These are phyloP conservation scores for Notarius lentiginosus DNA, from an alignment of 2,113 vertebrate species.

Conservation along the genomic window DNA sequence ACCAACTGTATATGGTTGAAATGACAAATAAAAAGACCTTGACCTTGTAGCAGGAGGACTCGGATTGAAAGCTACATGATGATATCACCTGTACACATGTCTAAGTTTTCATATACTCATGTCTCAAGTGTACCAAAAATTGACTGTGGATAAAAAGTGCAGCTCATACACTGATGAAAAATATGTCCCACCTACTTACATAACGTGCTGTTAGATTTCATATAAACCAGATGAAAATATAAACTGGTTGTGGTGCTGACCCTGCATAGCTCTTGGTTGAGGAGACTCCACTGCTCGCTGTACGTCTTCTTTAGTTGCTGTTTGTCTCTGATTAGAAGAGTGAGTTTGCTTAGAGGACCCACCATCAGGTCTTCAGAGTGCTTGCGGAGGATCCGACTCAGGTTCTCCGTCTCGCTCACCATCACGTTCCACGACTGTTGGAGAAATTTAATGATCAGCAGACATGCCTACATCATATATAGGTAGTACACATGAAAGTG, in stretches of 20 bases:
- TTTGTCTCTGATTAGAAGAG: conserved; percentile 88
- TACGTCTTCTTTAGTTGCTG: conserved; percentile 89
- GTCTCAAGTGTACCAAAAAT: not conserved
- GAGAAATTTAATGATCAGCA: not conserved
- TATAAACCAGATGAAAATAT: not conserved
- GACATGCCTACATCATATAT: not conserved
- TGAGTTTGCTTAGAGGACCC: conserved; percentile 88
- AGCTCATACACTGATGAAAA: not conserved
- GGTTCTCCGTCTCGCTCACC: conserved; percentile 80
- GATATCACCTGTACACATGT: not conserved
- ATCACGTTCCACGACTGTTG: conserved; percentile 85
- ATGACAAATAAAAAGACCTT: too few species aligned
- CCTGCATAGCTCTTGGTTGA: conserved; percentile 83
- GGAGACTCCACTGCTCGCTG: conserved; percentile 84
- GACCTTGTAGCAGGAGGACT: not conserved
- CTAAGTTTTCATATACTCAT: not conserved
- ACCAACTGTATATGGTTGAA: too few species aligned
- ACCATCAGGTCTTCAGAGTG: conserved; percentile 83
- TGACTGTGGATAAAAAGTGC: not conserved
- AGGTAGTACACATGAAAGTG: not conserved
- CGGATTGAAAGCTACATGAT: not conserved
- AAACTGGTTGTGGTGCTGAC: conserved; percentile 36
- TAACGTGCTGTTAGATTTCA: not conserved
- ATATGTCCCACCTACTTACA: not conserved
- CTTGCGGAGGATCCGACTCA: conserved; percentile 84